These are phyloP conservation scores for Amia ocellicauda DNA, from an alignment of 2,113 vertebrate species.

Conservation along the genomic window DNA sequence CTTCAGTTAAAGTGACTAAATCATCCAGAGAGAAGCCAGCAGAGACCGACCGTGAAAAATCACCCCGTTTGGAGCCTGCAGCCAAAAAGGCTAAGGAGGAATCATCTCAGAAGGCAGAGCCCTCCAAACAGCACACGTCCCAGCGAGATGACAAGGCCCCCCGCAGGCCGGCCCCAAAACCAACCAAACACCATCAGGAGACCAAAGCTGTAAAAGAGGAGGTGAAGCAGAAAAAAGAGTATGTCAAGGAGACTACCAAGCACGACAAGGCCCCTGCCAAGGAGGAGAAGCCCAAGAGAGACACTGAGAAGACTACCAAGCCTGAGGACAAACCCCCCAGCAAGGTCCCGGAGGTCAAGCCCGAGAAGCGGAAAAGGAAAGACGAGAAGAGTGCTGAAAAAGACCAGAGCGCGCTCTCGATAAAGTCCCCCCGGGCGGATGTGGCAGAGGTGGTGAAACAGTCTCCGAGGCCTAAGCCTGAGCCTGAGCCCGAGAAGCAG, in stretches of 20 bases:
- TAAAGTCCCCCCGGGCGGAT: slow-evolving; percentile 64
- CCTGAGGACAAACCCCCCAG: slow-evolving; percentile 48
- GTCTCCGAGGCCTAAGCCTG: slow-evolving; percentile 65
- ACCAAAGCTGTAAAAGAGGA: slow-evolving; percentile 68
- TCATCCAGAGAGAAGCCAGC: slow-evolving; percentile 64
- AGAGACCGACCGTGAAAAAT: slow-evolving; percentile 66
- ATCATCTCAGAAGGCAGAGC: slow-evolving; percentile 60
- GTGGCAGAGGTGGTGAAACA: slow-evolving; percentile 53
- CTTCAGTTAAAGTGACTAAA: slow-evolving; percentile 55
- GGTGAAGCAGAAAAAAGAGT: slow-evolving; percentile 63
- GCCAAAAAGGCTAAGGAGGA: slow-evolving; percentile 76
- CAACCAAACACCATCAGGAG: slow-evolving; percentile 69
- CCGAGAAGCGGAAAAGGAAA: slow-evolving; percentile 77
- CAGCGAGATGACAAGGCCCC: slow-evolving; percentile 72
- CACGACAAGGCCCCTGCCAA: slow-evolving; percentile 60
- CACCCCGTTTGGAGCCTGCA: slow-evolving; percentile 59
- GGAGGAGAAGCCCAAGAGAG: slow-evolving; percentile 70
- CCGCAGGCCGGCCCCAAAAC: slow-evolving; percentile 69
- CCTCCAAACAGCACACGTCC: slow-evolving; percentile 50
- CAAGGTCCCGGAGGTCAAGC: slow-evolving; percentile 64
- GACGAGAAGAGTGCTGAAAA: slow-evolving; percentile 69
- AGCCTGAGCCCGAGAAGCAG: slow-evolving; percentile 55
- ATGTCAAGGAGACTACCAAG: slow-evolving; percentile 60
- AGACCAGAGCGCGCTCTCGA: slow-evolving; percentile 51
- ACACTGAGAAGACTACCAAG: slow-evolving; percentile 63